Evolutionary conservation across 2,888 invertebrate genomes (phyloP).

Genomic region (Agriopis marginaria): DNA sequence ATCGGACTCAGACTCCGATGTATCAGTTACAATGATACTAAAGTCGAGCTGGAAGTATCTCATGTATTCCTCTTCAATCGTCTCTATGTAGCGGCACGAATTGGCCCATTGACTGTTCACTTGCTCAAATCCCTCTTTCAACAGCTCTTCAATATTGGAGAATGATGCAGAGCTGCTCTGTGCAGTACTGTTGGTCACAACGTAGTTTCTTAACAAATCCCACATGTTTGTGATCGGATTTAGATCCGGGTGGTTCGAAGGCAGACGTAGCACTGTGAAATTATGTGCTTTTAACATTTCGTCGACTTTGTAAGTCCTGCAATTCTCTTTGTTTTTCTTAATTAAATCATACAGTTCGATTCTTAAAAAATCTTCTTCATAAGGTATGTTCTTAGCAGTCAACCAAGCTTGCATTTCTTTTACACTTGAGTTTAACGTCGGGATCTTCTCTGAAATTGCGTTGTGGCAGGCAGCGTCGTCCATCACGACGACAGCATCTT

Average conservation of each 20-base stretch:
- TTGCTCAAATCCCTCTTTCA: background rate
- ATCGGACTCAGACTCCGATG: background rate
- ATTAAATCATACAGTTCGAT: slow-evolving; percentile 14
- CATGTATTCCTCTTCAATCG: slow-evolving; percentile 4
- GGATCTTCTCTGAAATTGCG: background rate
- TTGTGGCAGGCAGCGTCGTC: slow-evolving; percentile 11
- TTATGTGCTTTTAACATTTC: background rate
- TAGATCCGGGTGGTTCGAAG: slow-evolving; percentile 3
- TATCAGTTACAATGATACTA: slow-evolving; percentile 6
- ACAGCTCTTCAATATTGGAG: background rate
- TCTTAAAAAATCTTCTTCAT: background rate
- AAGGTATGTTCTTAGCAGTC: background rate
- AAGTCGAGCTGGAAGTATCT: background rate
- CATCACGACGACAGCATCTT: background rate
- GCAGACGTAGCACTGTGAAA: slow-evolving; percentile 2
- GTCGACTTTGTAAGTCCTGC: background rate
- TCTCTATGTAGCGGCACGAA: background rate
- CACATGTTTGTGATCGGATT: slow-evolving; percentile 5
- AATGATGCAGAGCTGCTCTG: background rate
- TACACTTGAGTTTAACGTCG: background rate
- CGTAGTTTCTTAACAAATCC: slow-evolving; percentile 3
- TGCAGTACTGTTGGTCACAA: slow-evolving; percentile 4
- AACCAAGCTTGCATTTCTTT: slow-evolving; percentile 8
- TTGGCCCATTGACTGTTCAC: background rate
- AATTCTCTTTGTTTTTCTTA: background rate